Conservation (phyloP, 2,113 vertebrate genomes). For the Hydropotes inermis region DNA sequence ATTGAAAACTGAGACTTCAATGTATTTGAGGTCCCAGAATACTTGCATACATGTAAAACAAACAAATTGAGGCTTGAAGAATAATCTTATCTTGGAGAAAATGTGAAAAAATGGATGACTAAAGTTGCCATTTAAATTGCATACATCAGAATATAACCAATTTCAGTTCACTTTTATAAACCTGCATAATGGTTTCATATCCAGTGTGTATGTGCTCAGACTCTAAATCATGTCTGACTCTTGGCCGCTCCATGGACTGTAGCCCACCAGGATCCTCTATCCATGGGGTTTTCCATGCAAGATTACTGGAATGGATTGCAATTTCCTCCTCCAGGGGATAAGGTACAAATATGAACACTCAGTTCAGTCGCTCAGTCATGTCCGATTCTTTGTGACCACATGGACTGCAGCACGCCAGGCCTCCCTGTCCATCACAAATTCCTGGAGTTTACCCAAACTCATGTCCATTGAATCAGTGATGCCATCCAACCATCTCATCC, state of each 20-base stretch:
- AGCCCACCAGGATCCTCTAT: not conserved
- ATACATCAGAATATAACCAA: not conserved
- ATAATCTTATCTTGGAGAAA: not conserved
- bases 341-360: not conserved
- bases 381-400: not conserved
- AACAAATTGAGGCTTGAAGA: not conserved
- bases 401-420: not conserved
- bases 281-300: not conserved
- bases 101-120: not conserved
- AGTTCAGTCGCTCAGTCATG: not conserved
- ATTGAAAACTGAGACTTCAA: not conserved
- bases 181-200: not conserved
- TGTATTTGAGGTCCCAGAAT: not conserved
- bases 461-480: not conserved
- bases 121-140: constrained; percentile 17
- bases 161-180: not conserved
- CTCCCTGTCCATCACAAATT: not conserved
- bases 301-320: not conserved
- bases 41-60: not conserved
- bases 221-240: not conserved
- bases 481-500: not conserved
- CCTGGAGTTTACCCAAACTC: not conserved
- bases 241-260: not conserved
- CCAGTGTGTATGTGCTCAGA: not conserved
- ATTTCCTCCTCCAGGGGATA: not conserved